A percentile compares a stretch with the other conserved stretches of the same genome.
Evolutionary conservation across 2,888 invertebrate genomes (phyloP).

Genomic region (Philopedon plagiatum): DNA sequence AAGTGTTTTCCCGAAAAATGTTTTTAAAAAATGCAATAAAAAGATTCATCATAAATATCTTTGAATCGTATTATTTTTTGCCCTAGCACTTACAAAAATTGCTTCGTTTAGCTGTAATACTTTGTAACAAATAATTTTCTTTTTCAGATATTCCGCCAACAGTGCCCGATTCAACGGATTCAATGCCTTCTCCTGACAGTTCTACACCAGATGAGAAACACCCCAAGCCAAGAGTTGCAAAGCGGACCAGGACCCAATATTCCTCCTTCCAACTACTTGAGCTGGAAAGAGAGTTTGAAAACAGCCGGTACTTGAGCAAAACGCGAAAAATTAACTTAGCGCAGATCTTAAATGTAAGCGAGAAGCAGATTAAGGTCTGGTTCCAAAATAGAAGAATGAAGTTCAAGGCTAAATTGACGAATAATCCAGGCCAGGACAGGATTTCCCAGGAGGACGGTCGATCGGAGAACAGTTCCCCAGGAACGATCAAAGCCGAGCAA

Average conservation of each 20-base stretch:
- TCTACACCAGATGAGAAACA: not conserved
- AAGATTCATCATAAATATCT: no score
- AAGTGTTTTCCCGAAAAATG: no score
- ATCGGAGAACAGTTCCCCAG: slow-evolving; percentile 22
- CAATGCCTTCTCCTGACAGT: not conserved
- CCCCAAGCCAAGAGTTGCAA: slow-evolving; percentile 59
- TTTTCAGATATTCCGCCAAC: slow-evolving; percentile 2
- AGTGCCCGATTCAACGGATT: no score
- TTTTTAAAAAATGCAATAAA: no score
- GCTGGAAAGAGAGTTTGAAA: slow-evolving; percentile 85
- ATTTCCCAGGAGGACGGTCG: slow-evolving; percentile 45
- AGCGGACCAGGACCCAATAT: slow-evolving; percentile 86
- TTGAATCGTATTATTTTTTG: no score
- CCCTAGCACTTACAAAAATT: no score
- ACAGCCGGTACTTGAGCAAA: slow-evolving; percentile 82
- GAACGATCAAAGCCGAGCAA: slow-evolving; percentile 53
- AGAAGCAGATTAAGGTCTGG: slow-evolving; percentile 91
- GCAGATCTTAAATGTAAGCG: slow-evolving; percentile 77
- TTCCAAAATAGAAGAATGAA: slow-evolving; percentile 90
- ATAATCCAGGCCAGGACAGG: slow-evolving; percentile 54
- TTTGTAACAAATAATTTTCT: not conserved
- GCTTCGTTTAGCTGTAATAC: not conserved
- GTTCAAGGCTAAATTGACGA: slow-evolving; percentile 70
- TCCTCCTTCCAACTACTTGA: slow-evolving; percentile 84
- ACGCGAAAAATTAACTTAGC: slow-evolving; percentile 85